Conservation (phyloP, 2,888 invertebrate species). For the Auanema sp. region DNA sequence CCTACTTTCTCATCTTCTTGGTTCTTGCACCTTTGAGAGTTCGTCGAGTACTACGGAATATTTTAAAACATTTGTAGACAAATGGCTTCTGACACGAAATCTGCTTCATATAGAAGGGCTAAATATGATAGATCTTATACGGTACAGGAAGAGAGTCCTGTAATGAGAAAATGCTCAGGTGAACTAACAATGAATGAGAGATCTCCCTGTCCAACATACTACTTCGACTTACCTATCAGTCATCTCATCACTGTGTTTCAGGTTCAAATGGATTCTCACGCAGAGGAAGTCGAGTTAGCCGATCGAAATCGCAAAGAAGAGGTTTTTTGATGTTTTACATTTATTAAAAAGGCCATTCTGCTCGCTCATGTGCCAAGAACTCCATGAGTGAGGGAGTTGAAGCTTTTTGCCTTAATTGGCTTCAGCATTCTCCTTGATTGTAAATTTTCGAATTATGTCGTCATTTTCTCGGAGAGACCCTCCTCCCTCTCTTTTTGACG, state of each 20-base stretch:
- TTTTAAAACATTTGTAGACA: no score
- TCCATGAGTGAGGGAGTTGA: slow-evolving; percentile 13
- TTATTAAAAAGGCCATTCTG: neutral
- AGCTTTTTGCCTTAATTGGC: slow-evolving; percentile 20
- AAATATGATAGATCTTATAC: slow-evolving; percentile 35
- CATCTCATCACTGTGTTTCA: slow-evolving; percentile 16
- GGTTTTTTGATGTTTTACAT: slow-evolving; percentile 21
- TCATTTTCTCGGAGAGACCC: slow-evolving; percentile 1
- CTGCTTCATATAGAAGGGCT: slow-evolving; percentile 15
- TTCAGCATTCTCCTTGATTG: slow-evolving; percentile 21
- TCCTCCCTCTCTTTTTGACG: no score
- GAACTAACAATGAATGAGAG: slow-evolving; percentile 13
- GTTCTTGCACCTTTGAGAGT: no score
- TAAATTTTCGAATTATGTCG: slow-evolving; percentile 18
- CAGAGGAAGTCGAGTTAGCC: slow-evolving; percentile 33
- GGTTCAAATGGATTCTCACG: slow-evolving; percentile 32
- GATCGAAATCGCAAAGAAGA: slow-evolving; percentile 39
- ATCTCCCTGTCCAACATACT: neutral
- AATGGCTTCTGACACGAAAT: no score
- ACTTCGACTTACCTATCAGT: neutral
- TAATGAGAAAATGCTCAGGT: slow-evolving; percentile 1
- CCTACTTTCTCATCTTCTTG: no score
- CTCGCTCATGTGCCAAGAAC: neutral
- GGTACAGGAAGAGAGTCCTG: slow-evolving; percentile 29
- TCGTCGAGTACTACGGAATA: no score